Percentiles rank a stretch among this genome's conserved stretches.
These are phyloP conservation scores for Anser brachyrhynchus DNA, from an alignment of 2,113 vertebrate species.

Conservation along the genomic window DNA sequence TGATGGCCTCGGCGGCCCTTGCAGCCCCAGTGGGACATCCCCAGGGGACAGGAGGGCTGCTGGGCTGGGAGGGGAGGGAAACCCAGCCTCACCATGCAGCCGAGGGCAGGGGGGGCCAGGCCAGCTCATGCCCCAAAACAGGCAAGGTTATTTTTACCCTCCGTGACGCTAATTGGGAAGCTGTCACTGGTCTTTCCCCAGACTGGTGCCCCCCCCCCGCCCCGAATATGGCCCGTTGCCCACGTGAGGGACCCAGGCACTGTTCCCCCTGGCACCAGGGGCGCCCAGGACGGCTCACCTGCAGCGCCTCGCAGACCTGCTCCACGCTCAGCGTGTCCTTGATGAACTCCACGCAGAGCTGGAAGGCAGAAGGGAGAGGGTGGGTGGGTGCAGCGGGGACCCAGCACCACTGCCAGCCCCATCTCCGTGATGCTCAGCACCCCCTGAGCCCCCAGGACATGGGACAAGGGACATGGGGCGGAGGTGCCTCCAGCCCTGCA, in stretches of 20 bases:
- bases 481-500: not conserved
- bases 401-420: fast-evolving
- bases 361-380: not conserved
- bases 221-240: not conserved
- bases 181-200: not conserved
- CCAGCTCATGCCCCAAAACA: not conserved
- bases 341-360: constrained; percentile 81
- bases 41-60: not conserved
- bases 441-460: not conserved
- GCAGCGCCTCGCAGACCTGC: constrained; percentile 81
- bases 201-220: not conserved
- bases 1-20: not conserved
- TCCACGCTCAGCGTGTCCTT: constrained; percentile 75
- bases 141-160: not conserved
- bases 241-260: not conserved
- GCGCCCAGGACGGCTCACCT: constrained; percentile 67
- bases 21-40: not conserved
- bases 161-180: not conserved
- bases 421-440: not conserved
- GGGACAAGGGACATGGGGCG: not conserved
- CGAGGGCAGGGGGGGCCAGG: not conserved
- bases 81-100: not conserved
- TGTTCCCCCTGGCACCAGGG: not conserved
- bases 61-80: not conserved
- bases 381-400: fast-evolving